These are phyloP conservation scores for Drosophila parabipectinata DNA, from an alignment of 1,140 invertebrate genomes.

Conservation along the genomic window DNA sequence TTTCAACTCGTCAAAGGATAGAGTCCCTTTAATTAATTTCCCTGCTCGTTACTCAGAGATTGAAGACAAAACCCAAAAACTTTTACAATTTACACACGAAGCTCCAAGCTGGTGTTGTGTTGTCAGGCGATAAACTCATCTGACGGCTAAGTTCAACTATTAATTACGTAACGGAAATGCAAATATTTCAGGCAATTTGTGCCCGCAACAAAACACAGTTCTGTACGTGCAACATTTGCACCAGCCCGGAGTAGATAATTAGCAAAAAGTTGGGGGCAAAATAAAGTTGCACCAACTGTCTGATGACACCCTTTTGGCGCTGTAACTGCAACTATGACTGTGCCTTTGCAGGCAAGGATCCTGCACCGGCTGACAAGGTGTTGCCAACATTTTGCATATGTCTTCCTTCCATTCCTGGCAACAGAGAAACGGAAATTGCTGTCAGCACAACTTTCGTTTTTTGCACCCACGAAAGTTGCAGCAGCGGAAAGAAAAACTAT, in stretches of 20 bases:
- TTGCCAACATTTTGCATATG: conserved; percentile 53
- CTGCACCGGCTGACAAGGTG: conserved; percentile 48
- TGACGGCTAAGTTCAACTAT: conserved; percentile 33
- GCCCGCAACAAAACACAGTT: conserved; percentile 31
- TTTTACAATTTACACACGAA: conserved; percentile 33
- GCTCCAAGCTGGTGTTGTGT: conserved; percentile 20
- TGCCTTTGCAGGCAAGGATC: conserved; percentile 4
- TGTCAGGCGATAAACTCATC: conserved; percentile 40
- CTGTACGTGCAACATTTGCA: conserved; percentile 29
- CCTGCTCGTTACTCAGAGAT: conserved; percentile 21
- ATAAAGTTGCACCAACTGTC: conserved; percentile 49
- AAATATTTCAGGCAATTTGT: conserved; percentile 66
- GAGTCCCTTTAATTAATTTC: conserved; percentile 41
- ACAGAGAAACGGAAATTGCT: conserved; percentile 59
- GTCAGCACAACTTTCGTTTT: conserved; percentile 43
- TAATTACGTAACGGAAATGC: conserved; percentile 69
- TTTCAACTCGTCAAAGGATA: conserved; percentile 12
- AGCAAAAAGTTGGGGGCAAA: conserved; percentile 34
- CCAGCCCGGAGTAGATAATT: conserved; percentile 50
- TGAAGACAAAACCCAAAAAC: conserved; percentile 34
- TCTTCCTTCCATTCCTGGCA: conserved; percentile 41
- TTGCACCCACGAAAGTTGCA: conserved; percentile 22
- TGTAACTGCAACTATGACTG: conserved; percentile 10
- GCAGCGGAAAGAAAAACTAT: conserved; percentile 43
- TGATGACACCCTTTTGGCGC: conserved; percentile 17